A percentile compares a stretch with the other conserved stretches of the same genome.
These are phyloP conservation scores for Tetramorium bicarinatum DNA, from an alignment of 2,888 invertebrate genomes.

Conservation along the genomic window DNA sequence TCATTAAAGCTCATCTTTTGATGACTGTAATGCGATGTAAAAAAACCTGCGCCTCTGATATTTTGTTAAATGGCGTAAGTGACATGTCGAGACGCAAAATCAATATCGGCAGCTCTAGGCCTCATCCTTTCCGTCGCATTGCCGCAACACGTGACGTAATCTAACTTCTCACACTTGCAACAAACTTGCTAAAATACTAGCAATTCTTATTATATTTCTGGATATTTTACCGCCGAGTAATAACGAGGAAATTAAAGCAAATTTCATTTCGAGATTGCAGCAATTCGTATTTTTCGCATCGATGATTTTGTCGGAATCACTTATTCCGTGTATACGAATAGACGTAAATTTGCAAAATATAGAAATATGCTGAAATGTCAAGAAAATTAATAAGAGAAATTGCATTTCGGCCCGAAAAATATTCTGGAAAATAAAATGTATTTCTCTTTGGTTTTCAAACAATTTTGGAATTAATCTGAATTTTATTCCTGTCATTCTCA, in stretches of 20 bases:
- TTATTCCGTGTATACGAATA: neutral
- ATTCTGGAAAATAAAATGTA: neutral
- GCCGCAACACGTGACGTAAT: constrained; percentile 20
- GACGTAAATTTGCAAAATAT: neutral
- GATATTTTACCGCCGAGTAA: neutral
- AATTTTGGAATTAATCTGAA: constrained; percentile 14
- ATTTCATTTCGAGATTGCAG: constrained; percentile 14
- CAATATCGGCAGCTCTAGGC: neutral
- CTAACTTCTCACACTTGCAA: neutral
- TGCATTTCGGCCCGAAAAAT: neutral
- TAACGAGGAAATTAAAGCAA: neutral
- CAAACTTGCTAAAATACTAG: neutral
- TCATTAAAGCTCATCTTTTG: neutral
- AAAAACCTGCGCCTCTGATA: neutral
- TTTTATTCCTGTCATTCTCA: neutral
- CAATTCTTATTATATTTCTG: neutral
- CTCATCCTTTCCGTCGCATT: constrained; percentile 13
- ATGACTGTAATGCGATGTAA: neutral
- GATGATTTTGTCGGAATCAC: neutral
- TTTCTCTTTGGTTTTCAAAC: neutral
- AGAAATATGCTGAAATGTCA: neutral
- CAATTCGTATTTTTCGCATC: neutral
- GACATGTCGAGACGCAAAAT: neutral
- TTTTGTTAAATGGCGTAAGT: constrained; percentile 2
- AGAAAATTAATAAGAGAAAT: neutral